Percentiles rank a stretch among this genome's conserved stretches.
phyloP scores from a whole-genome alignment of 2,888 invertebrate species.

The Eurytoma adleriae region DNA sequence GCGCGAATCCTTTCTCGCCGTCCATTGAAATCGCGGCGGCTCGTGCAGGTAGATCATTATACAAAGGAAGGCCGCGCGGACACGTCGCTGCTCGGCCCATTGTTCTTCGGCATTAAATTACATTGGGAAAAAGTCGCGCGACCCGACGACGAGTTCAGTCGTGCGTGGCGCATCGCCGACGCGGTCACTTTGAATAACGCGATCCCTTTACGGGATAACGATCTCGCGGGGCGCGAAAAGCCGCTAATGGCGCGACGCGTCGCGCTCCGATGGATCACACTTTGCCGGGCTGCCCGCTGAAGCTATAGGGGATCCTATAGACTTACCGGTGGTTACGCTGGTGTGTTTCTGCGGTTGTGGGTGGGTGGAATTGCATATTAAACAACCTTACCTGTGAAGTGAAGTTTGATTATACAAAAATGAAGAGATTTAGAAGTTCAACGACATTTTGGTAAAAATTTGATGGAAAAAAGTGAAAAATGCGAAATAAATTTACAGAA shows the following conservation, averaged over 20 bases:
- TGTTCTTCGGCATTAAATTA: constrained; percentile 24
- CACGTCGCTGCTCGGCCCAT: constrained; percentile 5
- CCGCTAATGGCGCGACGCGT: constrained; percentile 3
- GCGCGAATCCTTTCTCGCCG: neutral
- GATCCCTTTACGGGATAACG: constrained; percentile 32
- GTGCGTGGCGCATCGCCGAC: neutral
- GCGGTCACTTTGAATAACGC: constrained; percentile 36
- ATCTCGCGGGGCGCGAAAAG: constrained; percentile 35
- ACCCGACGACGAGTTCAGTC: constrained; percentile 6
- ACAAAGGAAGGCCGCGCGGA: constrained; percentile 15
- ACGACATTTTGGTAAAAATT: too few relatives aligned
- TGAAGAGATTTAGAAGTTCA: too few relatives aligned
- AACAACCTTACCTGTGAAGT: too few relatives aligned
- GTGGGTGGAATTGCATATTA: too few relatives aligned
- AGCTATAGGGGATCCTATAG: too few relatives aligned
- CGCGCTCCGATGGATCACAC: neutral
- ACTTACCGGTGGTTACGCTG: too few relatives aligned
- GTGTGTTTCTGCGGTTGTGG: too few relatives aligned
- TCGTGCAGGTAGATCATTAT: neutral
- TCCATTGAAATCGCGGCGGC: constrained; percentile 9
- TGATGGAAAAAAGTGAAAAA: too few relatives aligned
- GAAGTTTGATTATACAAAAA: too few relatives aligned
- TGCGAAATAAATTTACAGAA: too few relatives aligned
- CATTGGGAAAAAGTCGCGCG: neutral
- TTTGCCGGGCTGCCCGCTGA: too few relatives aligned